phyloP scores from a whole-genome alignment of 2,888 invertebrate species.

The Chrysolina haemoptera region DNA sequence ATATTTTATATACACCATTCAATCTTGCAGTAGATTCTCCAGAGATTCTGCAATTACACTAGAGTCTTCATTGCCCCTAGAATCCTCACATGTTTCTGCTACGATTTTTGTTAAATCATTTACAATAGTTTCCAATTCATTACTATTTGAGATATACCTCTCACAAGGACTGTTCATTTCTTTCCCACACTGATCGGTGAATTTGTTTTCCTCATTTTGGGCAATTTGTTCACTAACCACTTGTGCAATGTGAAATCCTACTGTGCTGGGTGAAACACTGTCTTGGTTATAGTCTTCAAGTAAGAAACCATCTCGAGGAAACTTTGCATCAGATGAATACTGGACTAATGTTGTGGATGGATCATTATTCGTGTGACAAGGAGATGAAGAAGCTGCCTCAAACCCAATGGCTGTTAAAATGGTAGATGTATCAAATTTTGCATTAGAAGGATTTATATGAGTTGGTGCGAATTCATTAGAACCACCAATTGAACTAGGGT shows the following conservation, averaged over 20 bases:
- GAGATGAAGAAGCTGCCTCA: not conserved
- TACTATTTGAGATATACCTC: slow-evolving; percentile 19
- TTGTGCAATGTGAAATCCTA: slow-evolving; percentile 48
- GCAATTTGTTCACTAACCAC: slow-evolving; percentile 46
- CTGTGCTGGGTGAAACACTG: not conserved
- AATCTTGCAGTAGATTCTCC: slow-evolving; percentile 46
- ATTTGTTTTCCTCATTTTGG: slow-evolving; percentile 36
- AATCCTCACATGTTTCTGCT: slow-evolving; percentile 31
- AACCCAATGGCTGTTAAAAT: not conserved
- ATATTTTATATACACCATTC: slow-evolving; percentile 7
- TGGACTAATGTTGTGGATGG: not conserved
- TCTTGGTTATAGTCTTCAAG: slow-evolving; percentile 7
- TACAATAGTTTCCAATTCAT: slow-evolving; percentile 44
- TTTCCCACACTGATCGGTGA: slow-evolving; percentile 20
- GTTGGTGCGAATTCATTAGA: not conserved
- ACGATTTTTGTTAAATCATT: slow-evolving; percentile 46
- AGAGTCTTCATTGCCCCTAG: slow-evolving; percentile 36
- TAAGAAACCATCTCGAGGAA: not conserved
- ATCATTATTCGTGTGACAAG: not conserved
- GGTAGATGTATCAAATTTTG: not conserved
- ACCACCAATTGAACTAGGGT: not conserved
- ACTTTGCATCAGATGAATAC: not conserved
- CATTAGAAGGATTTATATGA: not conserved
- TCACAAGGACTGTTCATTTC: slow-evolving; percentile 22
- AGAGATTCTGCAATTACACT: slow-evolving; percentile 42